Conservation (phyloP, 2,888 invertebrate species). For the Augochlorella aurata region DNA sequence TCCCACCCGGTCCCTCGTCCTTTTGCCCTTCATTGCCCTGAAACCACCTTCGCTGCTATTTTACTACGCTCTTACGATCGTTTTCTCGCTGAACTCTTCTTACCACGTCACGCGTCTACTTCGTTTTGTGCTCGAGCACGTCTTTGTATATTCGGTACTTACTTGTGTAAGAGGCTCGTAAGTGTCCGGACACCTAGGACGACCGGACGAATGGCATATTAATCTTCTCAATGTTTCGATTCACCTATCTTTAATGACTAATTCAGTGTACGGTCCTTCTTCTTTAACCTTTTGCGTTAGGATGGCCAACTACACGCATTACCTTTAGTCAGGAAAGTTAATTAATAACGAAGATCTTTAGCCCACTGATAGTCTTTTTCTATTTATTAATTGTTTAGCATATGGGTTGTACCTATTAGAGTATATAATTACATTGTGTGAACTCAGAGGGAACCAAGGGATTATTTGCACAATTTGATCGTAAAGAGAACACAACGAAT, state of each 20-base stretch:
- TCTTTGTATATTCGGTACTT: neutral
- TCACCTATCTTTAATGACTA: neutral
- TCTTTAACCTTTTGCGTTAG: too few species aligned
- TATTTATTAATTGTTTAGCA: too few species aligned
- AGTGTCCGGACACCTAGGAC: neutral
- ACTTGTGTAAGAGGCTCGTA: neutral
- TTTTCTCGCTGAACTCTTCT: conserved; percentile 1
- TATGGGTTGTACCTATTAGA: too few species aligned
- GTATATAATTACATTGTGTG: too few species aligned
- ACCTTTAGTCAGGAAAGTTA: too few species aligned
- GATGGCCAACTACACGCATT: too few species aligned
- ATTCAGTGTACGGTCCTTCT: too few species aligned
- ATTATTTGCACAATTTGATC: too few species aligned
- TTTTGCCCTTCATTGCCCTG: conserved; percentile 9
- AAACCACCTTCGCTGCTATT: neutral
- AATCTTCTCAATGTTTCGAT: neutral
- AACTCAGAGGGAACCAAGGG: too few species aligned
- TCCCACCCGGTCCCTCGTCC: neutral
- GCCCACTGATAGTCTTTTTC: too few species aligned
- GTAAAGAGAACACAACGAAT: too few species aligned
- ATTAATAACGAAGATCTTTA: too few species aligned
- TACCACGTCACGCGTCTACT: neutral
- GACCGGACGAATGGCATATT: neutral
- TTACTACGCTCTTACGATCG: conserved; percentile 15
- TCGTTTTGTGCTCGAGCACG: neutral